Evolutionary conservation across 37 sponge, comb jelly and placozoan genomes (phyloP).

Genomic region (Tethya wilhelma): DNA sequence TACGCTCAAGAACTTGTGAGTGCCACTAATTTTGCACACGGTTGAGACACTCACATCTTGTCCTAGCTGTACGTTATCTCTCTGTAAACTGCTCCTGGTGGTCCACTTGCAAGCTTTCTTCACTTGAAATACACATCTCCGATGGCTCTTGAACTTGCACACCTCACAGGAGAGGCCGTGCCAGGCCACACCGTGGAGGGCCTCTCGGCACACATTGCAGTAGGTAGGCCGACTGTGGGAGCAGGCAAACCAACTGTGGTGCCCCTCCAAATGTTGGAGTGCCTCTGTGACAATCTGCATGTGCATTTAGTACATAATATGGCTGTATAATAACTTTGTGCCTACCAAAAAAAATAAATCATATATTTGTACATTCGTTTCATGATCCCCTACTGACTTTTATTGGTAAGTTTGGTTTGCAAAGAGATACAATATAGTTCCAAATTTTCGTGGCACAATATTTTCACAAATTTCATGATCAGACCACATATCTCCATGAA

Average conservation of each 20-base stretch:
- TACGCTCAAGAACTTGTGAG: too few species aligned
- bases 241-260: constrained; percentile 87
- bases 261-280: constrained; percentile 61
- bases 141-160: constrained; percentile 92
- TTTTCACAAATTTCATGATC: too few species aligned
- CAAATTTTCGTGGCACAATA: too few species aligned
- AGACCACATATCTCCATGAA: too few species aligned
- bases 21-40: too few species aligned
- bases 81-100: constrained; percentile 62
- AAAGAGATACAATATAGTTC: too few species aligned
- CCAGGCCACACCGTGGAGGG: constrained; percentile 71
- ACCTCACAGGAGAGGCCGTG: constrained; percentile 95
- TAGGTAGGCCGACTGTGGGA: constrained; percentile 73
- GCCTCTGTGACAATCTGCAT: constrained; percentile 34
- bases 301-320: too few species aligned
- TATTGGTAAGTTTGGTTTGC: too few species aligned
- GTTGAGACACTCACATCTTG: constrained; percentile 89
- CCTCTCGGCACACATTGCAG: constrained; percentile 92
- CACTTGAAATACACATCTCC: constrained; percentile 69
- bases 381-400: too few species aligned
- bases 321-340: too few species aligned
- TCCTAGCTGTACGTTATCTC: constrained; percentile 41
- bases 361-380: too few species aligned
- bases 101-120: constrained; percentile 91
- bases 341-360: too few species aligned